These are phyloP conservation scores for Platycheirus albimanus DNA, from an alignment of 2,888 invertebrate species.

Conservation along the genomic window DNA sequence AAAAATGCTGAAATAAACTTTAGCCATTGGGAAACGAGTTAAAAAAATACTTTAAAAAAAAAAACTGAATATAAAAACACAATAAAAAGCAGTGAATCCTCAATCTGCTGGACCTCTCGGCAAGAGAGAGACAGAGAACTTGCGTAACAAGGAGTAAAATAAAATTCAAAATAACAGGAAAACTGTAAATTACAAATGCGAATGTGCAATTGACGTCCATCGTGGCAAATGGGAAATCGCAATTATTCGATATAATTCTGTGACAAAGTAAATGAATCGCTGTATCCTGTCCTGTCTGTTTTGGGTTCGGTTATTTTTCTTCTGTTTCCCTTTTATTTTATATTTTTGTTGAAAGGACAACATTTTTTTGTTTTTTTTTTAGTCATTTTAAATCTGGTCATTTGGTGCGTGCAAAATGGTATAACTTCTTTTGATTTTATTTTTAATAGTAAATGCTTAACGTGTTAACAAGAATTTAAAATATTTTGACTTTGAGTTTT, in stretches of 20 bases:
- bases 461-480: conserved; percentile 11
- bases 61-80: conserved; percentile 12
- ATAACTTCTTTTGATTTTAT: no score
- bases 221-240: conserved; percentile 48
- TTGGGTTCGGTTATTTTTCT: no score
- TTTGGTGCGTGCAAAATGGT: no score
- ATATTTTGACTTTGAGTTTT: no score
- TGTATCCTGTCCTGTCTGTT: conserved; percentile 10
- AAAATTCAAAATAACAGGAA: conserved; percentile 37
- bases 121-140: neutral
- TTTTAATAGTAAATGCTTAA: conserved; percentile 40
- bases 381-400: no score
- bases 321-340: no score
- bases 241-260: conserved; percentile 62
- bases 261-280: conserved; percentile 63
- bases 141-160: conserved; percentile 6
- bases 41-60: neutral
- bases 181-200: conserved; percentile 57
- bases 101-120: neutral
- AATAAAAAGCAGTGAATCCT: conserved; percentile 30
- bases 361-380: neutral
- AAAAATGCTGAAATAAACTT: conserved; percentile 73
- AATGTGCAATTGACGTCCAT: conserved; percentile 26
- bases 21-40: conserved; percentile 34
- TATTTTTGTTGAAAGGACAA: neutral